These are phyloP conservation scores for Dynastes tityus DNA, from an alignment of 2,888 invertebrate species.

Conservation along the genomic window DNA sequence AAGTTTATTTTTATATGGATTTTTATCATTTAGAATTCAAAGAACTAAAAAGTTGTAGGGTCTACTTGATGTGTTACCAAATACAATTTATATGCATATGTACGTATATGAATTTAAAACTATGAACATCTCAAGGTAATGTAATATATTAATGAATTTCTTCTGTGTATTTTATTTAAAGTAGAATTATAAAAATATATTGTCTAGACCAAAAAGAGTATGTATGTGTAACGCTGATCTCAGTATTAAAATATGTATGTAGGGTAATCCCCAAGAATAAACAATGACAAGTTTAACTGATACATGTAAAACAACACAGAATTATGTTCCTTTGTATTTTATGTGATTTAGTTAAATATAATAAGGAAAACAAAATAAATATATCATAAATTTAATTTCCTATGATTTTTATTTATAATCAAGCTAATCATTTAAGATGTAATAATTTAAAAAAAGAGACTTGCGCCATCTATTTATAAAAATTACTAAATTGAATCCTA, in stretches of 20 bases:
- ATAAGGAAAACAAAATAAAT: slow-evolving; percentile 18
- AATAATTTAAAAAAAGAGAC: no score
- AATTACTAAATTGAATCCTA: no score
- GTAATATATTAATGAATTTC: background rate
- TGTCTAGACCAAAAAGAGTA: background rate
- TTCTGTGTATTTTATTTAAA: background rate
- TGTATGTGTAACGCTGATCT: slow-evolving; percentile 30
- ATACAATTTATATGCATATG: background rate
- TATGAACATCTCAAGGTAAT: background rate
- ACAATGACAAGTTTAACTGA: background rate
- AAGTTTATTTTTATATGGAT: slow-evolving; percentile 30
- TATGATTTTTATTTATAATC: background rate
- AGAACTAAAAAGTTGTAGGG: background rate
- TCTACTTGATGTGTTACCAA: background rate
- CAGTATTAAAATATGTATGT: slow-evolving; percentile 24
- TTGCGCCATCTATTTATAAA: no score
- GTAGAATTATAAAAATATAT: background rate
- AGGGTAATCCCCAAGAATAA: background rate
- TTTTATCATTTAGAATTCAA: slow-evolving; percentile 12
- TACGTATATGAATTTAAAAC: background rate
- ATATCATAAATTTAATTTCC: background rate
- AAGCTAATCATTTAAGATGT: background rate
- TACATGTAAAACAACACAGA: slow-evolving; percentile 18
- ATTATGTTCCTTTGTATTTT: slow-evolving; percentile 34
- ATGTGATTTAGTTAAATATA: slow-evolving; percentile 40